phyloP scores from a whole-genome alignment of 1,140 invertebrate species.

The Philotrypesis tridentata region DNA sequence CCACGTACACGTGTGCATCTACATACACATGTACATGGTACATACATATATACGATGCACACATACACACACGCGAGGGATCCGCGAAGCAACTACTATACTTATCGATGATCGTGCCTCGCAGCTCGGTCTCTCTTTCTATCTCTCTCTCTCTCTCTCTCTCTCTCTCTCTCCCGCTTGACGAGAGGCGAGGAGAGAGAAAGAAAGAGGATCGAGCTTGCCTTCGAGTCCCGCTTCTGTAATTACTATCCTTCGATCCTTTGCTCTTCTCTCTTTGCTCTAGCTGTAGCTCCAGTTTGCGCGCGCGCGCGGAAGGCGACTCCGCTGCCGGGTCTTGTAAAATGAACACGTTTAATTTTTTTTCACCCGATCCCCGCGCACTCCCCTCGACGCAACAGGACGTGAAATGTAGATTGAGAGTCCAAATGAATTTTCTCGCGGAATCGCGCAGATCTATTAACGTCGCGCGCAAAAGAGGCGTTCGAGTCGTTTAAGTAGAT shows the following conservation, averaged over 20 bases:
- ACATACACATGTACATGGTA: conserved; percentile 47
- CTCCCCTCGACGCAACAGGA: too few species aligned
- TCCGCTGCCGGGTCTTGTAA: neutral
- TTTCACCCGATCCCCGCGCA: too few species aligned
- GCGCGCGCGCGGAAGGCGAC: conserved; percentile 1
- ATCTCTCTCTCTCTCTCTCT: too few species aligned
- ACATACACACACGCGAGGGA: conserved; percentile 41
- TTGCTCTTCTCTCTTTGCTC: conserved; percentile 5
- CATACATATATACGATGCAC: neutral
- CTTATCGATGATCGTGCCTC: conserved; percentile 73
- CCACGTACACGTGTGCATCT: too few species aligned
- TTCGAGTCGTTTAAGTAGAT: too few species aligned
- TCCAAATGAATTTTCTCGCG: too few species aligned
- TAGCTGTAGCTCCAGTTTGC: conserved; percentile 56
- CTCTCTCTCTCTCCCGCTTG: too few species aligned
- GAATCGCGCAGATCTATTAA: too few species aligned
- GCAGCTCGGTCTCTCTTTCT: too few species aligned
- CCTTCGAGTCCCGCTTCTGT: conserved; percentile 71
- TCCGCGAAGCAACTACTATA: conserved; percentile 70
- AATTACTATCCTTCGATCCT: conserved; percentile 67
- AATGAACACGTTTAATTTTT: neutral
- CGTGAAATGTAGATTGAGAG: too few species aligned
- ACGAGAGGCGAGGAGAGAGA: conserved; percentile 11
- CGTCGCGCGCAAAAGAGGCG: too few species aligned
- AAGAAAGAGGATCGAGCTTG: conserved; percentile 52